A percentile compares a stretch with the other conserved stretches of the same genome.
Conservation (phyloP, 2,113 vertebrate species). For the Eudyptes chrysolophus region DNA sequence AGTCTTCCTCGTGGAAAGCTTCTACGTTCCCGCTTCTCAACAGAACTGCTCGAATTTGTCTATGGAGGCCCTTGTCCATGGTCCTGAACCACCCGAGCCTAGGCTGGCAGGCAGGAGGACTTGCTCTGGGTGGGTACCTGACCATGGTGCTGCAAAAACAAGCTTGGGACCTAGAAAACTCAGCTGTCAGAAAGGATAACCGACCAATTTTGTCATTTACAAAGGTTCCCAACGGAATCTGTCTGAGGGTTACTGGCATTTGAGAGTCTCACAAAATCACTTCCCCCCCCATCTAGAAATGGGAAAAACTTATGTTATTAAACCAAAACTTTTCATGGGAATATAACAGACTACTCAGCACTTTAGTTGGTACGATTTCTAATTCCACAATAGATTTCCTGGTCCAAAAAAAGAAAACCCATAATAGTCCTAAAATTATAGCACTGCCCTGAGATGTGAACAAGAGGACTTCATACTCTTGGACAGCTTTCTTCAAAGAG, state of each 20-base stretch:
- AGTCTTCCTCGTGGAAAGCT: no score
- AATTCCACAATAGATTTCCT: not conserved
- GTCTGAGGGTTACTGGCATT: not conserved
- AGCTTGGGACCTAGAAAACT: not conserved
- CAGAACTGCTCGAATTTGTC: accelerated
- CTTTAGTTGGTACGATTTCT: not conserved
- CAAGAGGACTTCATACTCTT: not conserved
- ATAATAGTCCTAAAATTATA: not conserved
- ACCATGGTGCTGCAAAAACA: not conserved
- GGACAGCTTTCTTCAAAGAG: not conserved
- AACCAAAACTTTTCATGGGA: not conserved
- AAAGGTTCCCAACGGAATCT: accelerated
- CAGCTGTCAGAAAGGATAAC: not conserved
- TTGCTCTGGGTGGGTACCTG: not conserved
- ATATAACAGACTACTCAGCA: not conserved
- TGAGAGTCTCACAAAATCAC: not conserved
- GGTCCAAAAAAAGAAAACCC: not conserved
- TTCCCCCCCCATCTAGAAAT: not conserved
- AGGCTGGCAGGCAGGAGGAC: accelerated
- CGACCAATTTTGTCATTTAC: not conserved
- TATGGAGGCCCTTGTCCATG: not conserved
- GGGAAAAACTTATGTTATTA: not conserved
- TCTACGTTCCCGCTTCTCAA: accelerated
- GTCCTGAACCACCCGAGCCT: not conserved
- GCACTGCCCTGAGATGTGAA: not conserved